Evolutionary conservation across 1,140 invertebrate species (phyloP).

Genomic region (Muscidifurax raptorellus): DNA sequence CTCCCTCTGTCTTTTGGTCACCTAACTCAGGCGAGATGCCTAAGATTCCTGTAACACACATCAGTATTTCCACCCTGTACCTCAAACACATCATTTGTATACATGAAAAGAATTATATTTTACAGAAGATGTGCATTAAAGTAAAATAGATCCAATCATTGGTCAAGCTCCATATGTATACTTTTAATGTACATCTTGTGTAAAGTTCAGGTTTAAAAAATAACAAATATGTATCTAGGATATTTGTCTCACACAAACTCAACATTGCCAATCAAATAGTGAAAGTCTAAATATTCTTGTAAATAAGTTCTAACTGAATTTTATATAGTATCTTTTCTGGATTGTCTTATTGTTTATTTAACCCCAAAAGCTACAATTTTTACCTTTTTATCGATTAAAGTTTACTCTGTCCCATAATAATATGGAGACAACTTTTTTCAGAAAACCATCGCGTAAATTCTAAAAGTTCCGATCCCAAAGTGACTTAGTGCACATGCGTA

Average conservation of each 20-base stretch:
- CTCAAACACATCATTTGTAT: slow-evolving; percentile 47
- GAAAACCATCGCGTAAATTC: too few species aligned
- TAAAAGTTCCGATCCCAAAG: too few species aligned
- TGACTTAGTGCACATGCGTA: too few species aligned
- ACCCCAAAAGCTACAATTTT: neutral
- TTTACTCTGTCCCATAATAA: neutral
- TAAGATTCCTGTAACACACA: slow-evolving; percentile 69
- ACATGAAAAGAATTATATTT: neutral
- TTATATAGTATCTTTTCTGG: too few species aligned
- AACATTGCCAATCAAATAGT: too few species aligned
- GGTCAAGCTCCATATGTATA: too few species aligned
- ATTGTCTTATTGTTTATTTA: neutral
- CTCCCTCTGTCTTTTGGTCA: slow-evolving; percentile 44
- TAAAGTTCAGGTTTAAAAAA: neutral
- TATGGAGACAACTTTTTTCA: too few species aligned
- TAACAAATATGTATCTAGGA: too few species aligned
- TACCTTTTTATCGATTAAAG: neutral
- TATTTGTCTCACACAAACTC: too few species aligned
- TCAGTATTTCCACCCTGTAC: slow-evolving; percentile 64
- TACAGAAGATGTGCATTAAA: slow-evolving; percentile 14
- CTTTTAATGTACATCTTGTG: neutral
- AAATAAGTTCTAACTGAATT: too few species aligned
- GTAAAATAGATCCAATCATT: neutral
- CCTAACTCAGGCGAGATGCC: slow-evolving; percentile 66
- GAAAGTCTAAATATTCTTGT: too few species aligned